Evolutionary conservation across 1,140 invertebrate species (phyloP).

Genomic region (Drosophila subpulchrella): DNA sequence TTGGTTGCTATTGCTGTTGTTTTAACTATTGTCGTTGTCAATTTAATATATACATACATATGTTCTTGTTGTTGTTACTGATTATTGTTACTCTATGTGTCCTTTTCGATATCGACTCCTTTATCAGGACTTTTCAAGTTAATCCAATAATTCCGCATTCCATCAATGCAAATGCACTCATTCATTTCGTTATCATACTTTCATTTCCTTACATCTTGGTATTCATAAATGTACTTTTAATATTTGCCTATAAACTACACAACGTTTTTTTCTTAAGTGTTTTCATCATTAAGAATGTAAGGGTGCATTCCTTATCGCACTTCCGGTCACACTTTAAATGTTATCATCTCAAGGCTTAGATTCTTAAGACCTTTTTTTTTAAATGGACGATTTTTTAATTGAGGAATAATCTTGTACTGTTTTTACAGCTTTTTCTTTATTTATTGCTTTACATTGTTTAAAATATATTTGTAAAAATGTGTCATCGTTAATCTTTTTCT

Average conservation of each 20-base stretch:
- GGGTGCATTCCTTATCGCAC: background rate
- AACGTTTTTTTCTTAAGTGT: too few relatives aligned
- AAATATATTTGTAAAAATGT: too few relatives aligned
- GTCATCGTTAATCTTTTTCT: too few relatives aligned
- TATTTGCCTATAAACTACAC: background rate
- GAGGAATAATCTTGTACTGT: too few relatives aligned
- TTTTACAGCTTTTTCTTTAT: too few relatives aligned
- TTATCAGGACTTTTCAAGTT: background rate
- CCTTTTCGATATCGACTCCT: background rate
- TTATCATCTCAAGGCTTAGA: background rate
- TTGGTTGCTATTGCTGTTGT: constrained; percentile 27
- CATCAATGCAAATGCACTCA: constrained; percentile 11
- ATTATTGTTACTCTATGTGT: background rate
- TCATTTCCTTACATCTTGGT: background rate
- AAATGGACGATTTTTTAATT: too few relatives aligned
- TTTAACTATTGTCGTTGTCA: constrained; percentile 23
- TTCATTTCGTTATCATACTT: background rate
- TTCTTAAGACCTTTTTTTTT: too few relatives aligned
- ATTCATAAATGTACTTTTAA: background rate
- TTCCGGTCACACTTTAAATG: background rate
- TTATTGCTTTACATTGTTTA: too few relatives aligned
- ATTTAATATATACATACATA: constrained; percentile 19
- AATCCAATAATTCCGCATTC: background rate
- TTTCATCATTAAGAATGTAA: too few relatives aligned
- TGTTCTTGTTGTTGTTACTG: constrained; percentile 1